A percentile compares a stretch with the other conserved stretches of the same genome.
These are phyloP conservation scores for Reinhardtius hippoglossoides DNA, from an alignment of 2,113 vertebrate species.

Conservation along the genomic window DNA sequence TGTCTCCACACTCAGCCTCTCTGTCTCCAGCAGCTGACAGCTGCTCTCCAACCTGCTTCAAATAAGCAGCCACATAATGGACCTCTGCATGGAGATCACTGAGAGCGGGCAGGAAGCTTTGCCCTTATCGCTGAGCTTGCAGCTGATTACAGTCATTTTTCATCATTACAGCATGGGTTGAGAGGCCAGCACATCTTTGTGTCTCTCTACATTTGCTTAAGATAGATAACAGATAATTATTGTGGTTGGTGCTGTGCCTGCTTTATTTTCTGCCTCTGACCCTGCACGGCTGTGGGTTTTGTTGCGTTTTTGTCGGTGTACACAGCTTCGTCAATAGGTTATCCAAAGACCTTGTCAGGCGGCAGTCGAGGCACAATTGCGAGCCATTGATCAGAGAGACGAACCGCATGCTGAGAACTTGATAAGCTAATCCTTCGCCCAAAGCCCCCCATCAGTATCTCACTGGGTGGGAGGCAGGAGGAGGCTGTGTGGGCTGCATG, in stretches of 20 bases:
- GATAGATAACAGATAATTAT: conserved; percentile 55
- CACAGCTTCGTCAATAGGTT: conserved; percentile 79
- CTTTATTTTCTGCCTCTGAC: conserved; percentile 39
- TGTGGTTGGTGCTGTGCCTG: conserved; percentile 11
- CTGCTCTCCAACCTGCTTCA: conserved; percentile 38
- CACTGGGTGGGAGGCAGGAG: conserved; percentile 48
- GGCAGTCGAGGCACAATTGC: conserved; percentile 71
- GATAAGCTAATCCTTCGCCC: conserved; percentile 84
- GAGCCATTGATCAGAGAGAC: conserved; percentile 79
- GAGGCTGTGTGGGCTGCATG: conserved; percentile 54
- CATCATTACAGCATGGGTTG: conserved; percentile 61
- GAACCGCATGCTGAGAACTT: conserved; percentile 74
- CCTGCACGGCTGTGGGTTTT: conserved; percentile 26
- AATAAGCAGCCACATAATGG: conserved; percentile 48
- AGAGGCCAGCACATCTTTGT: conserved; percentile 51
- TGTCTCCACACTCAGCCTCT: neutral
- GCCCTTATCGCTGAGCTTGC: conserved; percentile 42
- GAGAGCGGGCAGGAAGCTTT: conserved; percentile 35
- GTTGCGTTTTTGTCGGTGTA: conserved; percentile 52
- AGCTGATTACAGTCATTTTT: conserved; percentile 66
- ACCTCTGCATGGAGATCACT: conserved; percentile 44
- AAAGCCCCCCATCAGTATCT: conserved; percentile 68
- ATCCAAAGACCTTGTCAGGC: conserved; percentile 80
- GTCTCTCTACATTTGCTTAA: conserved; percentile 55
- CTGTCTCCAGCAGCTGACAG: conserved; percentile 12